Evolutionary conservation across 2,888 invertebrate species (phyloP), one percentile per base, ranked within the genome.

Genomic region (Yponomeuta evonymella): DNA sequence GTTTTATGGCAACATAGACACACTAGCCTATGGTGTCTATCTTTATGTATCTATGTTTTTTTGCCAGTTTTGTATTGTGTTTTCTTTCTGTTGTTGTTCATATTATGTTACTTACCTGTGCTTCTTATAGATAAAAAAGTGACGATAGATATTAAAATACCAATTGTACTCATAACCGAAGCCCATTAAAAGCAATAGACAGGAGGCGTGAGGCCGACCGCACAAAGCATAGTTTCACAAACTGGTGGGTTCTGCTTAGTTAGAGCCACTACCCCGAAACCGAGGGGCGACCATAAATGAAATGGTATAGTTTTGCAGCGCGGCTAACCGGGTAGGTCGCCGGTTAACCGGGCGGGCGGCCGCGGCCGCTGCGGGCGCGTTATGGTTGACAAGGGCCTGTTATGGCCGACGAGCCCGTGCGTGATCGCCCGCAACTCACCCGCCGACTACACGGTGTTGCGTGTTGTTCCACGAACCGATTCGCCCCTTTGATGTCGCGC

Each of bases 341-440:
- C 71, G 74, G 75, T 75, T 73, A 83, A 82, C 86, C 85, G 79
- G 79, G 80, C 77, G 80, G 81, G 82, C 81, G 79, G 72, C 76
- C 74, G 73, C 81, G 81, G 81, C 79, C 80, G 82, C 81, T 86
- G 86, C 80, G 89, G 88, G 85, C 83, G 79, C 90, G 90, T 90
- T 90, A 90, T 87, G 89, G 91, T 87, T 89, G 91, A 90, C 90
- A 89, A 90, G 90, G 88, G 87, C 80, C 86, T 86, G 87, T 87
- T 87, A 85, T 82, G 83, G 83, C 80, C 82, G 85, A 84, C 84
- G 85, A 83, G 84, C 70, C 70, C 81, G 81, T 82, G 85, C 80
- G 80, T 78, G 77, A 76, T 62, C 8, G 72, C 74, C 78, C 78
- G 73, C 77, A 15, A 70, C 63, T 8, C 67, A 30, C 33, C 70